Base-by-base conservation (phyloP, 1,140 invertebrate species). In the Calycopis cecrops region DNA sequence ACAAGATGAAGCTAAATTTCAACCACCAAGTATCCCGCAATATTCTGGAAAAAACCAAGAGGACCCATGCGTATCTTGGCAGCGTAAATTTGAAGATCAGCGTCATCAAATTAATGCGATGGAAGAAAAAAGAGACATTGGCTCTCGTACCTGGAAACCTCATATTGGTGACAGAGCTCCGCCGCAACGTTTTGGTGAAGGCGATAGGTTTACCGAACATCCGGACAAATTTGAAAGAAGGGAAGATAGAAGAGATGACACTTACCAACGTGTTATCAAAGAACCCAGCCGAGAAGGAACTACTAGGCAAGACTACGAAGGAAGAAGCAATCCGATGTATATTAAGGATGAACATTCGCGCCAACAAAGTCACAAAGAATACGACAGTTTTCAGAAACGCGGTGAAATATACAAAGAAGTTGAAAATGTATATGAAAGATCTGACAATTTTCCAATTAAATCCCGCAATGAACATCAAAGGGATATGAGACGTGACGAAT, bases 1-100 rank as follows among this genome's bases (percentile, higher is more conserved):
- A 35, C 68, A 74, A 44, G 60, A n/a, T n/a, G n/a, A 61, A 3
- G 11, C 48, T 17, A 59, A 40, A 3, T 44, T 44, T 16, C 40
- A 1, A 9, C 14, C 14, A 44, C 40, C 9, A 10, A n/a, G 4
- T 16, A 8, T 3, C 3, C 38, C 12, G 16, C 40, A 44, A 14
- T 17, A 44, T 44, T 9, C 3, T 7, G 40, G 12, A 12, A n/a
- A 14, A 40, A 40, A 40, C 21, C 21, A 28, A 11, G 38, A 12
- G 14, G 38, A 40, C 8, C 11, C 38, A 11, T 12, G n/a, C 21
- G 21, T 28, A 28, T 28, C 21, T 2, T 28, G 2, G 2, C 21
- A 28, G 38, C 0, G 14, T 40, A 40, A 40, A 40, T 12, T 4
- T 14, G 38, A 28, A 28, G 21, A 40, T 11, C n/a, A 40, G n/a